These are phyloP conservation scores for Neomonachus schauinslandi DNA, from an alignment of 2,113 vertebrate species.

Conservation along the genomic window DNA sequence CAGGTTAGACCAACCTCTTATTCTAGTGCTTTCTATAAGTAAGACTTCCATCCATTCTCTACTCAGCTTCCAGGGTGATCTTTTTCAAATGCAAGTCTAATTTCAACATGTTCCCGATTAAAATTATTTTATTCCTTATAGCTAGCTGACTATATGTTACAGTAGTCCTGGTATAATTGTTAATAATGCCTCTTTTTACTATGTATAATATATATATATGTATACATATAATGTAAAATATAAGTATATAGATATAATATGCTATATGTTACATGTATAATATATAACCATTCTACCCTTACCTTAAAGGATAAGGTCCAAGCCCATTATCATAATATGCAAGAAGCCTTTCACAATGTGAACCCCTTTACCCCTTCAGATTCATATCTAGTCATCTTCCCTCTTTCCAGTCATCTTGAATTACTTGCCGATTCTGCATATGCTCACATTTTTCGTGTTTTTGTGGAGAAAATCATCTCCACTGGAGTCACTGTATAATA, in stretches of 20 bases:
- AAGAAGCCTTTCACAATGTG: background rate
- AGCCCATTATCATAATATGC: background rate
- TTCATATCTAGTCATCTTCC: background rate
- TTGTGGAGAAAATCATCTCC: background rate
- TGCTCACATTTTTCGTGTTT: background rate
- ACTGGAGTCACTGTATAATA: background rate
- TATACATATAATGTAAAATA: background rate
- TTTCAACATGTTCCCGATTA: background rate
- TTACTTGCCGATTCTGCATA: background rate
- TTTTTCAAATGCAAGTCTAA: conserved; percentile 5
- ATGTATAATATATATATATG: too few species aligned
- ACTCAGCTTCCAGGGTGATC: background rate
- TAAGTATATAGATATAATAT: background rate
- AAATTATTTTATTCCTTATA: background rate
- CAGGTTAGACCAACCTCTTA: background rate
- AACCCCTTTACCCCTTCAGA: background rate
- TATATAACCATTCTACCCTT: background rate
- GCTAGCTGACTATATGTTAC: background rate
- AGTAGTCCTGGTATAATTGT: background rate
- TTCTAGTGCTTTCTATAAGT: background rate
- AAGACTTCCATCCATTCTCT: background rate
- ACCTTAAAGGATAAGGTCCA: background rate
- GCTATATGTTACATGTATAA: background rate
- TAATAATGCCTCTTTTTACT: background rate
- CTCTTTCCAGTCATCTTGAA: background rate